A percentile compares a stretch with the other conserved stretches of the same genome.
These are phyloP conservation scores for Erithacus rubecula DNA, from an alignment of 2,797 vertebrate genomes.

Conservation along the genomic window DNA sequence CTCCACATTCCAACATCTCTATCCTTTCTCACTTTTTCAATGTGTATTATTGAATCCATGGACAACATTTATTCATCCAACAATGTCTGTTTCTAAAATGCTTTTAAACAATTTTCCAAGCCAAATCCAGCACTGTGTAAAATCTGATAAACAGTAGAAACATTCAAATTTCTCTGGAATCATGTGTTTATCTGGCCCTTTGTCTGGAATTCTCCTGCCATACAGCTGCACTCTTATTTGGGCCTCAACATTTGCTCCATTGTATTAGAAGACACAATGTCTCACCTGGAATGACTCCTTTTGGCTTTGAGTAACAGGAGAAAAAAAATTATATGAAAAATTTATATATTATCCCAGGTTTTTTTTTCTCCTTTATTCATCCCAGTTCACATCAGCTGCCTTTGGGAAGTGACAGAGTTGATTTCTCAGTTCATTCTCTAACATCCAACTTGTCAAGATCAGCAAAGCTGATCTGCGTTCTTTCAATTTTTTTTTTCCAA, in stretches of 20 bases:
- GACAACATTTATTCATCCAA: background rate
- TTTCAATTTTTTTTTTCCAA: background rate
- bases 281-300: background rate
- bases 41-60: background rate
- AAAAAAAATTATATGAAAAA: background rate
- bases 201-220: background rate
- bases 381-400: background rate
- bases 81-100: background rate
- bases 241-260: background rate
- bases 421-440: background rate
- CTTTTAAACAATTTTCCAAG: background rate
- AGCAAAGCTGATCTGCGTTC: background rate
- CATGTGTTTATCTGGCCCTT: background rate
- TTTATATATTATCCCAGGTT: background rate
- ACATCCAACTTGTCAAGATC: background rate
- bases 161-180: background rate
- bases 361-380: background rate
- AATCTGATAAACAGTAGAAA: background rate
- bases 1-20: background rate
- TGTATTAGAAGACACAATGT: background rate
- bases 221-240: background rate
- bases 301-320: background rate
- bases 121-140: background rate
- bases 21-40: background rate
- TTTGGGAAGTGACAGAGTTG: background rate